A percentile compares a stretch with the other conserved stretches of the same genome.
These are phyloP conservation scores for Raja brachyura DNA, from an alignment of 2,113 vertebrate genomes.

Conservation along the genomic window DNA sequence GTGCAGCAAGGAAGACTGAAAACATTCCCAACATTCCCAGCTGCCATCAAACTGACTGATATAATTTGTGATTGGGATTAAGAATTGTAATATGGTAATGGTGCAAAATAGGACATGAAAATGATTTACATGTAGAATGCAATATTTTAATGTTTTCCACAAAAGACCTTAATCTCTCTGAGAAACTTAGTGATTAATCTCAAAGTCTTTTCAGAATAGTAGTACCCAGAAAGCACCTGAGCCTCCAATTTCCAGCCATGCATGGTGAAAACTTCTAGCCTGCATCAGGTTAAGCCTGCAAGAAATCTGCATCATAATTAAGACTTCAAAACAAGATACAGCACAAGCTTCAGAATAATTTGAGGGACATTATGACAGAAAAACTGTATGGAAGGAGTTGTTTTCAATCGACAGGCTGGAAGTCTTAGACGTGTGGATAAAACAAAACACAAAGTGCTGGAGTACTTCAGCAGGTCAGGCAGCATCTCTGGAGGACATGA, in stretches of 20 bases:
- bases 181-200: neutral
- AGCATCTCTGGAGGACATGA: too few species aligned
- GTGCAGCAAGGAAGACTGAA: neutral
- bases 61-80: neutral
- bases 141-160: neutral
- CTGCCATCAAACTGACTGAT: neutral
- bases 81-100: neutral
- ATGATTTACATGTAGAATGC: neutral
- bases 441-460: too few species aligned
- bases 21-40: neutral
- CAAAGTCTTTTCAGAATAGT: neutral
- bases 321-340: conserved; percentile 5
- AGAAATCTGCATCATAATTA: too few species aligned
- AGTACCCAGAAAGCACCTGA: neutral
- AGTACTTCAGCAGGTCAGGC: too few species aligned
- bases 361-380: neutral
- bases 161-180: neutral
- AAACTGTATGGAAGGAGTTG: neutral
- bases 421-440: too few species aligned
- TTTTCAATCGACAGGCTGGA: too few species aligned
- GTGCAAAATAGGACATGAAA: neutral
- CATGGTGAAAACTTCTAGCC: neutral
- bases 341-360: neutral
- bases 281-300: neutral
- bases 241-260: neutral